Evolutionary conservation across 2,797 vertebrate genomes (phyloP), one percentile per base, ranked within the genome.

Genomic region (Coracias cyanogaster): DNA sequence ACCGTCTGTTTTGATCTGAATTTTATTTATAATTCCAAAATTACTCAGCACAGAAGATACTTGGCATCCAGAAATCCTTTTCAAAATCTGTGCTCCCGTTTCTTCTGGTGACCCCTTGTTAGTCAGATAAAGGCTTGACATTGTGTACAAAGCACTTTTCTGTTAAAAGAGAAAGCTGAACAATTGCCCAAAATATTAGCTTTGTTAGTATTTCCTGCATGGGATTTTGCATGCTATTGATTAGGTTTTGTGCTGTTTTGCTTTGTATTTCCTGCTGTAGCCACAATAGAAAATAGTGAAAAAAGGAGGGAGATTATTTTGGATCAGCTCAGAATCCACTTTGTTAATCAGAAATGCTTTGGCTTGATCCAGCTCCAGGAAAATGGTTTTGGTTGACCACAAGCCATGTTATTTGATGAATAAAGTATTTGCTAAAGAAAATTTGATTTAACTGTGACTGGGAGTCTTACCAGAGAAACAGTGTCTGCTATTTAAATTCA

Each of bases 1-100:
- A 72, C 82, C 24, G 33, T 96, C 91, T 96, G 88, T 35, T 95
- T 94, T 86, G 41, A 69, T 87, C n/a, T 85, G 60, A 80, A 86
- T 89, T 92, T 82, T 89, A 77, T 87, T 94, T 91, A 87, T 82
- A 45, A 33, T 78, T 91, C 48, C 39, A 78, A 81, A 96, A 82
- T 95, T 90, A 86, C 54, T 82, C 12, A 7, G n/a, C 14, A 46
- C 41, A 74, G 72, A 89, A 85, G 43, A 85, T 65, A 65, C 37
- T 82, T 73, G 18, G 29, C 52, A 81, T 67, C 41, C 61, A 54
- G 33, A 92, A 92, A 69, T 80, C 15, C 16, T 85, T 89, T 82
- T n/a, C 7, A 86, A 82, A 89, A 86, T 8, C 33, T 43, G 4
- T 52, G 5, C 3, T 82, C n/a, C 26, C 3, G 1, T 71, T 93